phyloP scores from a whole-genome alignment of 2,797 vertebrate genomes.

The Gouania willdenowi region DNA sequence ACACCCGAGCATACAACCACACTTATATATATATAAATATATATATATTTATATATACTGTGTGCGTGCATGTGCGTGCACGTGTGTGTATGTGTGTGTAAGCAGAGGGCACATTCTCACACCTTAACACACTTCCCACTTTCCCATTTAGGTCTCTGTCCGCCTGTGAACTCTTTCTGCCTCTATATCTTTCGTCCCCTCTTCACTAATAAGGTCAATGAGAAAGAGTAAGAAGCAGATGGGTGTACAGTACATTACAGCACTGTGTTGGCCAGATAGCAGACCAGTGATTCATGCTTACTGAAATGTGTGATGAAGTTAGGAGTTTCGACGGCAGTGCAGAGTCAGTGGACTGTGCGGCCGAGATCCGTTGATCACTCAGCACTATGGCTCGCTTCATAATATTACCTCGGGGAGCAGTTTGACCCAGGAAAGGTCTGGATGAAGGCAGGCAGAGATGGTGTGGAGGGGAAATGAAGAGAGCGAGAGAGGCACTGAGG shows the following conservation, averaged over 20 bases:
- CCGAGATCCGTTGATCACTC: slow-evolving; percentile 61
- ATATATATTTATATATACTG: too few relatives aligned
- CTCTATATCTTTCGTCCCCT: slow-evolving; percentile 53
- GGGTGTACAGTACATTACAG: slow-evolving; percentile 61
- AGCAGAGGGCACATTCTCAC: slow-evolving; percentile 29
- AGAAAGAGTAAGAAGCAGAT: slow-evolving; percentile 61
- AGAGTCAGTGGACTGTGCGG: slow-evolving; percentile 54
- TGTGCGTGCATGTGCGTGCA: too few relatives aligned
- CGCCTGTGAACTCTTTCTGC: slow-evolving; percentile 55
- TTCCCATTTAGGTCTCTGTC: slow-evolving; percentile 67
- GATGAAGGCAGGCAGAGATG: slow-evolving; percentile 16
- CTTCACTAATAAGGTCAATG: slow-evolving; percentile 71
- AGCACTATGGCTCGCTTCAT: slow-evolving; percentile 44
- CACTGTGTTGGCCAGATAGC: slow-evolving; percentile 31
- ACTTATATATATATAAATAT: too few relatives aligned
- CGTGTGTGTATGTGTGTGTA: slow-evolving; percentile 26
- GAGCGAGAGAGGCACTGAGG: slow-evolving; percentile 8
- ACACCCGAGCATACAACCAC: slow-evolving; percentile 60
- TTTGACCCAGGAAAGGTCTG: slow-evolving; percentile 47
- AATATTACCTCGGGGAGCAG: slow-evolving; percentile 61
- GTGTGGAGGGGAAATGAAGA: slow-evolving; percentile 7
- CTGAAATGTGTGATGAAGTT: slow-evolving; percentile 58
- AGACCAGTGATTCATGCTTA: slow-evolving; percentile 60
- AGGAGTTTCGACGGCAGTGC: slow-evolving; percentile 54
- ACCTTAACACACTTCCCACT: slow-evolving; percentile 45